phyloP scores from a whole-genome alignment of 2,113 vertebrate species.

The Falco punctatus region DNA sequence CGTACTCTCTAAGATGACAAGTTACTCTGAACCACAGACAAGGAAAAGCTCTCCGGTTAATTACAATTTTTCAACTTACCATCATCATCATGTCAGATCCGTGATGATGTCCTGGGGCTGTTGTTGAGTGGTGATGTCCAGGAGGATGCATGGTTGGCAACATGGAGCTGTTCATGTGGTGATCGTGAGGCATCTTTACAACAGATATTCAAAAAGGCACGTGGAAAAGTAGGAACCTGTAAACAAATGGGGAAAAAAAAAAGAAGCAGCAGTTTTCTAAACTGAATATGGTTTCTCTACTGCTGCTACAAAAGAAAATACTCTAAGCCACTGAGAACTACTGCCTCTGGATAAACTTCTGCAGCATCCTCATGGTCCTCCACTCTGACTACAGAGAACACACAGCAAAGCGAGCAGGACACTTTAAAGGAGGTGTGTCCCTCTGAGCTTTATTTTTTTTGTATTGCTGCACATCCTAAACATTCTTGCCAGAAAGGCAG shows the following conservation, averaged over 20 bases:
- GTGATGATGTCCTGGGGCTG: slow-evolving; percentile 33
- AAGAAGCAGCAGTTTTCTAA: background rate
- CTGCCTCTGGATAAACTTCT: background rate
- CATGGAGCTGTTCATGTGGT: slow-evolving; percentile 35
- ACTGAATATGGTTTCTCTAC: background rate
- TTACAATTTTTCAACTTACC: slow-evolving; percentile 73
- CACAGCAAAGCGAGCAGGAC: background rate
- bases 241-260: background rate
- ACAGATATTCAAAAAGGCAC: background rate
- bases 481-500: background rate
- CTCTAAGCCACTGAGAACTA: background rate
- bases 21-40: background rate
- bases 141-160: background rate
- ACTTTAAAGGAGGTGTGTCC: background rate
- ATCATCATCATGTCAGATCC: slow-evolving; percentile 66
- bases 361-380: background rate
- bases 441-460: background rate
- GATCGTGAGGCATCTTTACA: slow-evolving; percentile 45
- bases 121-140: slow-evolving; percentile 64
- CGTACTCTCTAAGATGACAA: background rate
- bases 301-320: background rate
- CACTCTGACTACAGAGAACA: background rate
- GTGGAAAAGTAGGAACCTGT: background rate
- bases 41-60: background rate
- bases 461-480: background rate